These are phyloP conservation scores for Drosophila hamatofila DNA, from an alignment of 2,888 invertebrate genomes.

Conservation along the genomic window DNA sequence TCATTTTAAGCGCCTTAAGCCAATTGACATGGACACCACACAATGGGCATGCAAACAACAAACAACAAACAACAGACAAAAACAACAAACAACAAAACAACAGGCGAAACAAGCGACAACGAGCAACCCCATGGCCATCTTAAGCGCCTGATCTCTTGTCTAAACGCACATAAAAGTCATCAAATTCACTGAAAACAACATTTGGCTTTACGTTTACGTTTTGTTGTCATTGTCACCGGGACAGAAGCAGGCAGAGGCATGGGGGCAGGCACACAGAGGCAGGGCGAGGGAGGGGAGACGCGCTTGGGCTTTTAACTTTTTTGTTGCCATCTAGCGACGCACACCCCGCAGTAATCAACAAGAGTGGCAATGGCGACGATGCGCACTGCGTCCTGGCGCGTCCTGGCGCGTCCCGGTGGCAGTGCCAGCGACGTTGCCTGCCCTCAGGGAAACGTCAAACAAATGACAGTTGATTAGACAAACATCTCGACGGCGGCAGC, in stretches of 20 bases:
- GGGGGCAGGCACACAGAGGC: background rate
- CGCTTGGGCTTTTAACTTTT: conserved; percentile 76
- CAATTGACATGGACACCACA: conserved; percentile 69
- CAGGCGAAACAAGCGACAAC: conserved; percentile 23
- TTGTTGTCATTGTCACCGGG: conserved; percentile 76
- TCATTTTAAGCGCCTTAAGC: conserved; percentile 76
- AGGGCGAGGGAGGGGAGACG: conserved; percentile 8
- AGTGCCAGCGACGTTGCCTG: conserved; percentile 57
- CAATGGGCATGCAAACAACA: conserved; percentile 50
- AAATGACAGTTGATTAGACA: conserved; percentile 85
- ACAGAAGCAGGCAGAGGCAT: conserved; percentile 9
- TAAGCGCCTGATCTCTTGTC: conserved; percentile 84
- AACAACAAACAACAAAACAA: conserved; percentile 31
- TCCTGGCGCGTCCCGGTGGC: conserved; percentile 46
- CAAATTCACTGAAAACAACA: conserved; percentile 84
- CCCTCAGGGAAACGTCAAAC: conserved; percentile 84
- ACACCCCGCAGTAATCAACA: conserved; percentile 73
- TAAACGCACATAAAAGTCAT: conserved; percentile 83
- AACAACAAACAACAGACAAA: conserved; percentile 16
- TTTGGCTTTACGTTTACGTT: conserved; percentile 78
- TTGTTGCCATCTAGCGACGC: conserved; percentile 50
- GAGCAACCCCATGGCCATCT: conserved; percentile 81
- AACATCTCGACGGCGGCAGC: conserved; percentile 81
- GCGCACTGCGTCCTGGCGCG: conserved; percentile 67
- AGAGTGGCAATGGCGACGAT: conserved; percentile 74